Evolutionary conservation across 2,888 invertebrate genomes (phyloP), one percentile per base, ranked within the genome.

Genomic region (Leptopterna dolabrata): DNA sequence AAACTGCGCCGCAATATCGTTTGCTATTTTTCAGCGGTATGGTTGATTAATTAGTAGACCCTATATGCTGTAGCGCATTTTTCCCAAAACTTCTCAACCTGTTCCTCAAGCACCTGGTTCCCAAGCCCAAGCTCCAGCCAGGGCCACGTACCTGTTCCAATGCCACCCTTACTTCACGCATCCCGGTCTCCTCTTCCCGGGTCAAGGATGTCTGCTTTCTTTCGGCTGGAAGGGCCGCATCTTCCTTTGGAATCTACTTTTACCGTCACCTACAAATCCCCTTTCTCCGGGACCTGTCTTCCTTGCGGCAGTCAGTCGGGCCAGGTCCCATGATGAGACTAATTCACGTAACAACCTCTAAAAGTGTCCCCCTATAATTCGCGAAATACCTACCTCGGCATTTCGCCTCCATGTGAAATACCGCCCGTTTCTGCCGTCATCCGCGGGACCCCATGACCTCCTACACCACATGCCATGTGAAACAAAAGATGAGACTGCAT

Each of bases 211-310:
- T 78, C 78, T 36, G 45, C 43, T 45, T 78, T 78, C 45, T 27
- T 78, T 45, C 45, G 45, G 27, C 73, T 27, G 36, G n/a, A 11
- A 36, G 73, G 14, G 41, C 43, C 78, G 78, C 78, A 78, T 78
- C 78, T 45, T 45, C 78, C 47, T 45, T 24, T 24, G 78, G 78
- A 78, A 78, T 78, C 45, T 45, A 78, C 78, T 78, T 45, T 41
- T 78, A 41, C 45, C 78, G 73, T 73, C 78, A 45, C 78, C 78
- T 78, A 43, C 36, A 78, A 45, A 78, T 78, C 43, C 78, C 78
- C 78, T 78, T 45, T 73, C 73, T 73, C 73, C 73, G 36, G 14
- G 78, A 45, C 78, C 43, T 41, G 78, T 43, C 45, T 24, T 27
- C 78, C 45, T 14, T 27, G 14, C 7, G 27, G 27, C 27, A 45